These are phyloP conservation scores for Tetranychus cinnabarinus DNA, from an alignment of 1,140 invertebrate species.

Conservation along the genomic window DNA sequence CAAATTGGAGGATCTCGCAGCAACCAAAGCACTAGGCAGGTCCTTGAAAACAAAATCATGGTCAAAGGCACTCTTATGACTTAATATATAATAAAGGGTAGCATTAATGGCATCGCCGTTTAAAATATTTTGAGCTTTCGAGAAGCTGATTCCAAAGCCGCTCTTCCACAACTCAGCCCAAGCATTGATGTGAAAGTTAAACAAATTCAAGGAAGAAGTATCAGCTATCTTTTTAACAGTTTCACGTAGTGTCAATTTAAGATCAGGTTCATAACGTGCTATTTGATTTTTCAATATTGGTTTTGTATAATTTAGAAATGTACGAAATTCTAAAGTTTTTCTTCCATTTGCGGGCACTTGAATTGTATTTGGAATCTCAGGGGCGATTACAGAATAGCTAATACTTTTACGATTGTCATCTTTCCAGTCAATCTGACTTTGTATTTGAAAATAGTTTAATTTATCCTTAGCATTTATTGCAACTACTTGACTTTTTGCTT, in stretches of 20 bases:
- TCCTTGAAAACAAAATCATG: slow-evolving; percentile 22
- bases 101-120: slow-evolving; percentile 78
- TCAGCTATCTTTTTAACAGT: slow-evolving; percentile 7
- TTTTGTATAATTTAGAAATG: slow-evolving; percentile 12
- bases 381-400: slow-evolving; percentile 11
- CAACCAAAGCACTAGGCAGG: slow-evolving; percentile 34
- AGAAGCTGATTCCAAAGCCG: slow-evolving; percentile 61
- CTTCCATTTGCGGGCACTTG: slow-evolving; percentile 8
- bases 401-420: slow-evolving; percentile 1
- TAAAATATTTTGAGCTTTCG: slow-evolving; percentile 50
- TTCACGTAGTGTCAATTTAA: slow-evolving; percentile 5
- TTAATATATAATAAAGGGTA: slow-evolving; percentile 66
- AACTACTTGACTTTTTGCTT: slow-evolving; percentile 18
- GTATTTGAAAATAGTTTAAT: slow-evolving; percentile 21
- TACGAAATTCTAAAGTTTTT: slow-evolving; percentile 7
- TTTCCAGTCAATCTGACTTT: slow-evolving; percentile 5
- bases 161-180: slow-evolving; percentile 62
- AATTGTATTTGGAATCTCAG: slow-evolving; percentile 12
- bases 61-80: slow-evolving; percentile 27
- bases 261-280: slow-evolving; percentile 23
- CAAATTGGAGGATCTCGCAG: slow-evolving; percentile 25
- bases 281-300: slow-evolving; percentile 24
- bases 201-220: slow-evolving; percentile 13
- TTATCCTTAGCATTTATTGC: slow-evolving; percentile 24
- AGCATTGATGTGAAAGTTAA: slow-evolving; percentile 28